Evolutionary conservation across 2,888 invertebrate genomes (phyloP).

Genomic region (Leptarthrus brevirostris): DNA sequence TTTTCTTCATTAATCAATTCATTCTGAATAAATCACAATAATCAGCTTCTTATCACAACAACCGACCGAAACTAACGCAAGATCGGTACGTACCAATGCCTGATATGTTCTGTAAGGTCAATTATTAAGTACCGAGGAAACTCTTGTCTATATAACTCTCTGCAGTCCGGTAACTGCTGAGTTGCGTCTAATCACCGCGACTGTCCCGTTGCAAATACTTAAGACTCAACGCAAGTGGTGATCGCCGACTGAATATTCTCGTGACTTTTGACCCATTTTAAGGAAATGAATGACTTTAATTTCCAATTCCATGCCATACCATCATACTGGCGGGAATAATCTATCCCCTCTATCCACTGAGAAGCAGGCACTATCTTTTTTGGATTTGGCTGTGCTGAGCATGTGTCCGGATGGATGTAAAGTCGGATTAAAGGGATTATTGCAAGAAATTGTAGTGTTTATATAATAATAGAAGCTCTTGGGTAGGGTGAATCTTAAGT

Average conservation of each 20-base stretch:
- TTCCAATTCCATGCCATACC: conserved; percentile 22
- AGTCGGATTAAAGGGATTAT: neutral
- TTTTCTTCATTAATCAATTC: neutral
- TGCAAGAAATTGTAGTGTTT: neutral
- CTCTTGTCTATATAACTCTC: no score
- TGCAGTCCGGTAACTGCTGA: conserved; percentile 55
- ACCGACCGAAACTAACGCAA: neutral
- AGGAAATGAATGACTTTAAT: conserved; percentile 58
- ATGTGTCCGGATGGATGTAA: neutral
- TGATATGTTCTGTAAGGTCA: no score
- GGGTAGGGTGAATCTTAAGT: neutral
- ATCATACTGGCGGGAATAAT: neutral
- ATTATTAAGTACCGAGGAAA: no score
- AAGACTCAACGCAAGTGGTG: conserved; percentile 56
- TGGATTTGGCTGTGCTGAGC: conserved; percentile 6
- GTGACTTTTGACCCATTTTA: conserved; percentile 67
- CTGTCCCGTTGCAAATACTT: conserved; percentile 67
- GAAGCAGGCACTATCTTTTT: neutral
- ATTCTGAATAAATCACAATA: neutral
- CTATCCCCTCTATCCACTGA: conserved; percentile 12
- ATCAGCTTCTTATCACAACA: neutral
- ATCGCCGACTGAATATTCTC: conserved; percentile 55
- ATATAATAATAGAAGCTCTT: neutral
- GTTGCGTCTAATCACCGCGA: conserved; percentile 65
- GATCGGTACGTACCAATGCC: neutral